A percentile compares a stretch with the other conserved stretches of the same genome.
These are phyloP conservation scores for Meganola albula DNA, from an alignment of 2,888 invertebrate species.

Conservation along the genomic window DNA sequence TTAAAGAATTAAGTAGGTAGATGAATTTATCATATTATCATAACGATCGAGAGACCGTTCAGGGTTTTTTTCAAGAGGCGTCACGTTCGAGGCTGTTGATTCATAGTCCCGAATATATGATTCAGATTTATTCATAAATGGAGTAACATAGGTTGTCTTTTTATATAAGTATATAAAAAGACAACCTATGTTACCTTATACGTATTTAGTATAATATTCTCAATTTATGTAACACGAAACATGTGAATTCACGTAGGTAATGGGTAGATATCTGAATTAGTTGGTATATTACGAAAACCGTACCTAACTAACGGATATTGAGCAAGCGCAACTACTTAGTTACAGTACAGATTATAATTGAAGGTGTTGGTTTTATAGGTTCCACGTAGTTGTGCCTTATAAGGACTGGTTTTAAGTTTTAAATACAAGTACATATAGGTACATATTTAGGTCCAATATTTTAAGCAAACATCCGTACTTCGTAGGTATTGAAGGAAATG, in stretches of 20 bases:
- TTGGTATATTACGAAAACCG: conserved; percentile 18
- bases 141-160: no score
- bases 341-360: conserved; percentile 10
- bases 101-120: conserved; percentile 19
- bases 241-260: conserved; percentile 8
- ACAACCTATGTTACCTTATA: no score
- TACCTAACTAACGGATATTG: conserved; percentile 25
- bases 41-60: conserved; percentile 18
- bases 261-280: conserved; percentile 12
- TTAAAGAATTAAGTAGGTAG: not conserved
- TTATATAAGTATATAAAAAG: no score
- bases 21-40: conserved; percentile 11
- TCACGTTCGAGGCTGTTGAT: conserved; percentile 52
- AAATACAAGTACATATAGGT: conserved; percentile 11
- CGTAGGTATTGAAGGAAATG: conserved; percentile 42
- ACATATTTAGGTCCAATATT: conserved; percentile 45
- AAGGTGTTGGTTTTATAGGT: conserved; percentile 1
- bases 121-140: no score
- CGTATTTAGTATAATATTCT: no score
- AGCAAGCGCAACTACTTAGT: conserved; percentile 13
- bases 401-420: conserved; percentile 18
- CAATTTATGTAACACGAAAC: not conserved
- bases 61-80: conserved; percentile 48
- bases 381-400: conserved; percentile 9
- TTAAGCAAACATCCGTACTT: conserved; percentile 48